These are phyloP conservation scores for Malaclemys terrapin DNA, from an alignment of 2,113 vertebrate species.

Conservation along the genomic window DNA sequence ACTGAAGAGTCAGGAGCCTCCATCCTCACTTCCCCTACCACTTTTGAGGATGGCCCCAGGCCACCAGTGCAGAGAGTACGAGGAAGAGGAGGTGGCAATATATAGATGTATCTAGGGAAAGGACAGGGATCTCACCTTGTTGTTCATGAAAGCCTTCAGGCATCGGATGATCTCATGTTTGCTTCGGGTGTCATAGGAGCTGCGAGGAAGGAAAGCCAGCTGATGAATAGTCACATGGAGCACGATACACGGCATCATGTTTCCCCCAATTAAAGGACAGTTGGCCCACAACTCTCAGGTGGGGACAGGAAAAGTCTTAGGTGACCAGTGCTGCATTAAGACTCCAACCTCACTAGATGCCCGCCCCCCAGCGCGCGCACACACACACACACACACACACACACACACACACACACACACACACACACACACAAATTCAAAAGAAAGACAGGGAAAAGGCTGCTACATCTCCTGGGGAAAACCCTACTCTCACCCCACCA, in stretches of 20 bases:
- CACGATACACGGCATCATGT: not conserved
- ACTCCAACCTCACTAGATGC: not conserved
- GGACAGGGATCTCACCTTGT: slow-evolving; percentile 81
- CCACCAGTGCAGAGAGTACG: not conserved
- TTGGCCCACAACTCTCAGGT: not conserved
- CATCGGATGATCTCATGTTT: slow-evolving; percentile 92
- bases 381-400: not conserved
- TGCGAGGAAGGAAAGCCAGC: slow-evolving; percentile 8
- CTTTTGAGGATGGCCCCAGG: not conserved
- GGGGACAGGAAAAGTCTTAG: fast-evolving
- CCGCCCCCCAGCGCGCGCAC: too few relatives aligned
- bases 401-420: too few relatives aligned
- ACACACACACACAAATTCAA: not conserved
- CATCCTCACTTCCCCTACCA: not conserved
- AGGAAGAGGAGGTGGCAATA: not conserved
- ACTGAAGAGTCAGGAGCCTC: not conserved
- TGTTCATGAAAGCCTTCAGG: slow-evolving; percentile 95
- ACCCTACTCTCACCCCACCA: not conserved
- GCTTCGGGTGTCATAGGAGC: slow-evolving; percentile 74
- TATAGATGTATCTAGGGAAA: too few relatives aligned
- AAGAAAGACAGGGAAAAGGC: not conserved
- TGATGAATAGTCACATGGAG: not conserved
- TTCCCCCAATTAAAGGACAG: not conserved
- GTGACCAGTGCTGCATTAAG: too few relatives aligned
- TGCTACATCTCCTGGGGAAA: not conserved